Conservation (phyloP, 2,113 vertebrate species). For the Myrmophylax atrothorax region DNA sequence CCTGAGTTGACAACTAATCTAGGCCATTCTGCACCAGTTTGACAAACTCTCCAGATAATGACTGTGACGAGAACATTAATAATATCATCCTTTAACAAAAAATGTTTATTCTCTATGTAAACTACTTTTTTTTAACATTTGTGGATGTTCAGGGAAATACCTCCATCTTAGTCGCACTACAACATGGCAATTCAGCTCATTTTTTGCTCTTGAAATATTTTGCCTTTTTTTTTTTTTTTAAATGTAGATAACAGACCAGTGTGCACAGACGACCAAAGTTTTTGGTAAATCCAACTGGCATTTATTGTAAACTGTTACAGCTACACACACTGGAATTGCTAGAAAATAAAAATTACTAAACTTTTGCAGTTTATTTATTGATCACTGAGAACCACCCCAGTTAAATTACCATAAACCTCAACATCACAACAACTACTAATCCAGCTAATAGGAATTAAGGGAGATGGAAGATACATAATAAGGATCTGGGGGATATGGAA, state of each 20-base stretch:
- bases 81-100: not conserved
- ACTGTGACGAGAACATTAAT: slow-evolving; percentile 28
- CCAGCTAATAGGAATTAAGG: slow-evolving; percentile 75
- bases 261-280: not conserved
- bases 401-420: slow-evolving; percentile 74
- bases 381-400: slow-evolving; percentile 64
- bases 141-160: not conserved
- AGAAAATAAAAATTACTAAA: slow-evolving; percentile 61
- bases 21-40: slow-evolving; percentile 32
- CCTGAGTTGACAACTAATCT: slow-evolving; percentile 58
- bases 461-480: slow-evolving; percentile 72
- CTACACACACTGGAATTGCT: slow-evolving; percentile 19
- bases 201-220: not conserved
- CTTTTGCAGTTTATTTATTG: slow-evolving; percentile 74
- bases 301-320: slow-evolving; percentile 10
- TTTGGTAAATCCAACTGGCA: not conserved
- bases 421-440: slow-evolving; percentile 73
- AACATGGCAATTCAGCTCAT: not conserved
- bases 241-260: not conserved
- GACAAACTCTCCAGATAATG: slow-evolving; percentile 51
- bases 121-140: not conserved
- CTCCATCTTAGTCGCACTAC: not conserved
- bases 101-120: not conserved
- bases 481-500: slow-evolving; percentile 70
- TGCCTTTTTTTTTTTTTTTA: not conserved